Conservation (phyloP, 2,888 invertebrate species). For the Apotomis turbidana region DNA sequence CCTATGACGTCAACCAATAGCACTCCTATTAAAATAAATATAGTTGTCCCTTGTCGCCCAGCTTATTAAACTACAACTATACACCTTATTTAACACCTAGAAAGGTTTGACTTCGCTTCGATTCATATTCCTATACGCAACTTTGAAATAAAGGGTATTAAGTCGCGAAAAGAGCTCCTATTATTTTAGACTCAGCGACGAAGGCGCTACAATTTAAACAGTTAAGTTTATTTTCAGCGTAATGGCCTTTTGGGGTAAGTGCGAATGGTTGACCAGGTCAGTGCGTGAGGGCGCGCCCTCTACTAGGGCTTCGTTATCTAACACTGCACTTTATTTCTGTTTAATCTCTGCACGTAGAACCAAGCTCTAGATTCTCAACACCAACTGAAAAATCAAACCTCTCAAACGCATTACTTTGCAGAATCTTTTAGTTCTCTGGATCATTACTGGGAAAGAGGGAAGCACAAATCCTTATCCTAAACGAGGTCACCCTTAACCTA, state of each 20-base stretch:
- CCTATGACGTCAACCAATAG: slow-evolving; percentile 32
- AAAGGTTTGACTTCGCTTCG: slow-evolving; percentile 1
- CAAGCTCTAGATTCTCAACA: too few species aligned
- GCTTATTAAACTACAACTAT: neutral
- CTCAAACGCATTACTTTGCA: too few species aligned
- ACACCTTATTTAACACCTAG: neutral
- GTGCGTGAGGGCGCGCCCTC: slow-evolving; percentile 30
- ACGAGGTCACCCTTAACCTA: too few species aligned
- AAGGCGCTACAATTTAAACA: neutral
- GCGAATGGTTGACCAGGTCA: slow-evolving; percentile 29
- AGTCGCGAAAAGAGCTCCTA: neutral
- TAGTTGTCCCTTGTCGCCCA: neutral
- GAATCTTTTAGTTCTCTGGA: too few species aligned
- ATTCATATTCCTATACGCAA: neutral
- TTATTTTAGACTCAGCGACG: neutral
- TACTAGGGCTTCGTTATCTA: slow-evolving; percentile 30
- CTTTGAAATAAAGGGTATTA: neutral
- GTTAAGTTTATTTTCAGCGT: neutral
- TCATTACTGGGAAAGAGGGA: too few species aligned
- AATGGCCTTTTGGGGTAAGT: neutral
- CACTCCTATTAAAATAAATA: slow-evolving; percentile 33
- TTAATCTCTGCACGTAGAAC: too few species aligned
- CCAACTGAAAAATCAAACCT: too few species aligned
- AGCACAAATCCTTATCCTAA: too few species aligned
- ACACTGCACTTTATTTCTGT: slow-evolving; percentile 1